Evolutionary conservation across 2,888 invertebrate genomes (phyloP).

Genomic region (Chelonus formosanus): DNA sequence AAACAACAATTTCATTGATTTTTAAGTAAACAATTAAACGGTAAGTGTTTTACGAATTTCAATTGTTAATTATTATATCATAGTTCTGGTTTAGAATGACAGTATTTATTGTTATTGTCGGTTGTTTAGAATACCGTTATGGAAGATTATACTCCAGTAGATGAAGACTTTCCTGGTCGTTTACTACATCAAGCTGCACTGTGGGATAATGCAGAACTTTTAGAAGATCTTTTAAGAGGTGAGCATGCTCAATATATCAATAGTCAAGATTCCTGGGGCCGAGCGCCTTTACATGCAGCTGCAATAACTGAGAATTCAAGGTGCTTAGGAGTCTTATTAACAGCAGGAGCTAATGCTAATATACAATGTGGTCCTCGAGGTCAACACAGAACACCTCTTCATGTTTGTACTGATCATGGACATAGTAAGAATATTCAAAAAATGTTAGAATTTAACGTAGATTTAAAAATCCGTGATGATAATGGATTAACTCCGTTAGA

Average conservation of each 20-base stretch:
- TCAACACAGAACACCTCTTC: slow-evolving; percentile 81
- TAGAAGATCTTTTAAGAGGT: slow-evolving; percentile 81
- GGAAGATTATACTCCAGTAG: slow-evolving; percentile 81
- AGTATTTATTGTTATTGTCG: background rate
- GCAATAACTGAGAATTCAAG: slow-evolving; percentile 80
- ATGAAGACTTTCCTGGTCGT: slow-evolving; percentile 81
- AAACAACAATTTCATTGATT: background rate
- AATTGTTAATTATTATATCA: too few species aligned
- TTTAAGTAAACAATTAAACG: slow-evolving; percentile 12
- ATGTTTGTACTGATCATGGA: slow-evolving; percentile 83
- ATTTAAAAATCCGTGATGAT: slow-evolving; percentile 71
- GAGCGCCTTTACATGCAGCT: slow-evolving; percentile 84
- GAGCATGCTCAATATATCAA: slow-evolving; percentile 73
- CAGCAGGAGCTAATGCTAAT: slow-evolving; percentile 77
- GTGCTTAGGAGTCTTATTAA: slow-evolving; percentile 77
- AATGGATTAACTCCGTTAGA: slow-evolving; percentile 78
- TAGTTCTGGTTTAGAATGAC: too few species aligned
- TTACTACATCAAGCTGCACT: slow-evolving; percentile 84
- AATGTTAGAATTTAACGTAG: slow-evolving; percentile 75
- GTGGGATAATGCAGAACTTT: slow-evolving; percentile 87
- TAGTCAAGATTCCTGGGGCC: slow-evolving; percentile 77
- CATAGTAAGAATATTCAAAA: slow-evolving; percentile 75
- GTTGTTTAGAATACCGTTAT: slow-evolving; percentile 48
- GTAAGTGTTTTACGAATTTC: background rate
- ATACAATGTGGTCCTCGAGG: slow-evolving; percentile 74